Base-by-base conservation (phyloP, 2,888 invertebrate genomes). In the Gryllus longicercus region DNA sequence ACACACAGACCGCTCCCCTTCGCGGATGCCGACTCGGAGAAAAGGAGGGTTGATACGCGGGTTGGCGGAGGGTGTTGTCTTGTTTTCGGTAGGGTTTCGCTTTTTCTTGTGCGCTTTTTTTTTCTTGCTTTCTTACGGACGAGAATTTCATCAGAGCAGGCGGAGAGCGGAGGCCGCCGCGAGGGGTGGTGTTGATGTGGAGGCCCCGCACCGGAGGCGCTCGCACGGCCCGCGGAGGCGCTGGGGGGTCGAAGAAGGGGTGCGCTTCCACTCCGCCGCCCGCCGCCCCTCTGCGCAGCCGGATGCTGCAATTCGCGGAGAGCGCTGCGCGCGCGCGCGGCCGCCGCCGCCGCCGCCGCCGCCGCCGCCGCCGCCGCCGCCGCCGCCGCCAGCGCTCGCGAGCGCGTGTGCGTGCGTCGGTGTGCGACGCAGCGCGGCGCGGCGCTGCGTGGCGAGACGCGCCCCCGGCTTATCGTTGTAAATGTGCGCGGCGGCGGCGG, bases 141-240 rank as follows among this genome's bases (percentile, higher is more conserved):
- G 25, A 51, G 25, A 23, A 51, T 79, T 79, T 76, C 74, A 51
- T 51, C 77, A 77, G 74, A 74, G 14, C n/a, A 74, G 50, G 21
- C 23, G 77, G 49, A 78, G 78, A 51, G 25, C 74, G 81, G 82
- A 82, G 82, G 80, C 79, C 75, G 38, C 38, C 38, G 78, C 76
- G 78, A 63, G n/a, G 63, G 63, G n/a, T 18, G 63, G 63, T 63
- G 63, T 63, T 63, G 63, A 63, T 63, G 63, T 63, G 63, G 63
- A 38, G 38, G 38, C 8, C 38, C 38, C 38, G 8, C 38, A 38
- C 38, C 38, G 38, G 38, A 38, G 63, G 63, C 63, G 63, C n/a
- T 38, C 38, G n/a, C 63, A 63, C n/a, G n/a, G 63, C 14, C 63
- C 63, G n/a, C 63, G 63, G 63, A 63, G n/a, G 63, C 38, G 38